Percentiles rank a stretch among this genome's conserved stretches.
Evolutionary conservation across 2,888 invertebrate genomes (phyloP).

Genomic region (Mystacides longicornis): DNA sequence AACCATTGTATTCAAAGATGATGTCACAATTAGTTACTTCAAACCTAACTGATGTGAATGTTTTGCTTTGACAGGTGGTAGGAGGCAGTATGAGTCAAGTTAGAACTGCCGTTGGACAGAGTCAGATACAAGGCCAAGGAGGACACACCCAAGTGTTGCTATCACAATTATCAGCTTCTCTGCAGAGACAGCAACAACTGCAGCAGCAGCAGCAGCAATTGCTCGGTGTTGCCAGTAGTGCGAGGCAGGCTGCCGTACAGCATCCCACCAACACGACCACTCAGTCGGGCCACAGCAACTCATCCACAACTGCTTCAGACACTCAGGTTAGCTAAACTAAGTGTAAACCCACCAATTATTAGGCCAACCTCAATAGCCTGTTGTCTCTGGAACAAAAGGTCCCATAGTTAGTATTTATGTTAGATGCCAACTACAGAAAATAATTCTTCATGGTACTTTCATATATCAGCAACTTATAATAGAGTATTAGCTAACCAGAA

Average conservation of each 20-base stretch:
- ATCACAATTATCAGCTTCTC: slow-evolving; percentile 22
- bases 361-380: too few species aligned
- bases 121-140: background rate
- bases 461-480: too few species aligned
- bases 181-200: slow-evolving; percentile 12
- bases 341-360: too few species aligned
- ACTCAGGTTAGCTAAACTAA: background rate
- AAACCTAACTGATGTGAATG: too few species aligned
- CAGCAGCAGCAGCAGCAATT: background rate
- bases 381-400: too few species aligned
- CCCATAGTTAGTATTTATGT: too few species aligned
- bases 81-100: slow-evolving; percentile 23
- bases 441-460: too few species aligned
- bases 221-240: background rate
- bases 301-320: background rate
- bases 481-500: too few species aligned
- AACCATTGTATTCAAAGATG: too few species aligned
- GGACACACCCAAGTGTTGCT: slow-evolving; percentile 22
- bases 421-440: too few species aligned
- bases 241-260: background rate
- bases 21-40: too few species aligned
- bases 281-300: background rate
- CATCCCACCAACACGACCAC: background rate
- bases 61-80: slow-evolving; percentile 21
- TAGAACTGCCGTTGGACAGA: slow-evolving; percentile 10